Evolutionary conservation across 1,140 invertebrate species (phyloP).

Genomic region (Stegodyphus dumicola): DNA sequence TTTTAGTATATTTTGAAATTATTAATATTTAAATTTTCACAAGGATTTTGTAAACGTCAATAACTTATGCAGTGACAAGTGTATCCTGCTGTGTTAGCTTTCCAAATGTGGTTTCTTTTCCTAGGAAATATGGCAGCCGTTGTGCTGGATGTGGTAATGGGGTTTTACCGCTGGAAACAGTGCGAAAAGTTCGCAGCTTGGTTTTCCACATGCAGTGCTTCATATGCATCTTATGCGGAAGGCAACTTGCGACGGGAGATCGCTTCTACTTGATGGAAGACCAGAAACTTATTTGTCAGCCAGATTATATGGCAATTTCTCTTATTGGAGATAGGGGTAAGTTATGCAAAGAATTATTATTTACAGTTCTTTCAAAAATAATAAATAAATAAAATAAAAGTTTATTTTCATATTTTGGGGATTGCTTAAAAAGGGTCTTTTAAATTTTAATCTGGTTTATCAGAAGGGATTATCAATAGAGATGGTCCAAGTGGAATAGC

Average conservation of each 20-base stretch:
- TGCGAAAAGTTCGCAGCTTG: conserved; percentile 90
- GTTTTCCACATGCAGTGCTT: conserved; percentile 99
- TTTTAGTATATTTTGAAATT: too few relatives aligned
- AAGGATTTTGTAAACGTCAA: too few relatives aligned
- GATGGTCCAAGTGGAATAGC: too few relatives aligned
- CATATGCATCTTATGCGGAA: conserved; percentile 92
- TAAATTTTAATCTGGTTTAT: too few relatives aligned
- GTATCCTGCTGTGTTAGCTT: too few relatives aligned
- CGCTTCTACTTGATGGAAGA: conserved; percentile 99
- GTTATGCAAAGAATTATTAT: background rate
- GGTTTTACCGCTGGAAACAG: conserved; percentile 95
- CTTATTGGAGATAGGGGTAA: background rate
- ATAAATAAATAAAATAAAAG: background rate
- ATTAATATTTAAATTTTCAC: too few relatives aligned
- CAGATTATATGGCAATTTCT: conserved; percentile 79
- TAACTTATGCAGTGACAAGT: too few relatives aligned
- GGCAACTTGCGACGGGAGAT: conserved; percentile 96
- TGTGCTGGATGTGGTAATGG: conserved; percentile 96
- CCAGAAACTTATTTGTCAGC: conserved; percentile 95
- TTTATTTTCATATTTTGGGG: too few relatives aligned
- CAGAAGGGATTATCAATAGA: too few relatives aligned
- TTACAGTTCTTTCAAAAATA: background rate
- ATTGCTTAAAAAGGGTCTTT: too few relatives aligned
- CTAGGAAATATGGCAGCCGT: conserved; percentile 95
- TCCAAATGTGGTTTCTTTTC: background rate